These are phyloP conservation scores for Calameuta filiformis DNA, from an alignment of 2,888 invertebrate genomes.

Conservation along the genomic window DNA sequence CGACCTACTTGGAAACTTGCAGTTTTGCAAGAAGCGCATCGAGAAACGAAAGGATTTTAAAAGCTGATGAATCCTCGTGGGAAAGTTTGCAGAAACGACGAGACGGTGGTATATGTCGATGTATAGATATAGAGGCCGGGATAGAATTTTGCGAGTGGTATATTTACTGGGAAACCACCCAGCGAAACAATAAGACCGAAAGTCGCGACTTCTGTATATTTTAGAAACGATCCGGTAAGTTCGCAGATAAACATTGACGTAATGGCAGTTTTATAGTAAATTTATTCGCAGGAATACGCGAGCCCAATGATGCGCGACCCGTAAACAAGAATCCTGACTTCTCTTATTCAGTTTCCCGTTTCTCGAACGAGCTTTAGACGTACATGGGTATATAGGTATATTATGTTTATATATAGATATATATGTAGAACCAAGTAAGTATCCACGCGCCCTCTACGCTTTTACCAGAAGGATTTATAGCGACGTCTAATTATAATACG, in stretches of 20 bases:
- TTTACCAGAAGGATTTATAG: slow-evolving; percentile 29
- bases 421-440: neutral
- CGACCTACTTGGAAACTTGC: neutral
- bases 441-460: neutral
- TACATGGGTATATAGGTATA: neutral
- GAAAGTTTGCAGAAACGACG: neutral
- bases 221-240: slow-evolving; percentile 42
- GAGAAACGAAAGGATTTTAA: neutral
- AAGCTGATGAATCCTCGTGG: neutral
- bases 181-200: slow-evolving; percentile 8
- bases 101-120: neutral
- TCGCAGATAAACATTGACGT: slow-evolving; percentile 56
- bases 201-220: slow-evolving; percentile 36
- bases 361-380: slow-evolving; percentile 28
- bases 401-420: neutral
- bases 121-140: neutral
- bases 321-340: slow-evolving; percentile 51
- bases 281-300: slow-evolving; percentile 50
- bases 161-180: slow-evolving; percentile 1
- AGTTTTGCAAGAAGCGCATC: neutral
- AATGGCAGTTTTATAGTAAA: slow-evolving; percentile 58
- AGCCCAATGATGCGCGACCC: slow-evolving; percentile 57
- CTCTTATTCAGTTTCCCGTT: neutral
- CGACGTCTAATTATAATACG: slow-evolving; percentile 33
- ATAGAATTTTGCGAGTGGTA: neutral